Evolutionary conservation across 2,113 vertebrate genomes (phyloP).

Genomic region (Zeus faber): DNA sequence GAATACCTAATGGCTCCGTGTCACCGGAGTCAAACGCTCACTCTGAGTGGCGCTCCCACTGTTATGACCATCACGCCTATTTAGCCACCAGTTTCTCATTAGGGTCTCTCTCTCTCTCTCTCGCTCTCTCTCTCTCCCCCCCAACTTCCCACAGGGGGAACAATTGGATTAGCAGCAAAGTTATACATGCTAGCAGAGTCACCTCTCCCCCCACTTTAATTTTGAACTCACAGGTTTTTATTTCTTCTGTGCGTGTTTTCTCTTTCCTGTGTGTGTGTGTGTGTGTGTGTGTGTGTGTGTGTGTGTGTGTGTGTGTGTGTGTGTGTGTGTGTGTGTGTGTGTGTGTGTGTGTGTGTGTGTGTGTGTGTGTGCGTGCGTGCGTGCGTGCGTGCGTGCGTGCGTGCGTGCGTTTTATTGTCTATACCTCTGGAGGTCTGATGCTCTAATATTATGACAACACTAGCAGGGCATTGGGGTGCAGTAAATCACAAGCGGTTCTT

Average conservation of each 20-base stretch:
- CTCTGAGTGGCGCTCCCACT: constrained; percentile 51
- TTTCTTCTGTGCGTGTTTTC: too few species aligned
- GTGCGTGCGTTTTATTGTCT: constrained; percentile 31
- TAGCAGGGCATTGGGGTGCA: constrained; percentile 14
- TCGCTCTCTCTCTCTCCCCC: not conserved
- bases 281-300: not conserved
- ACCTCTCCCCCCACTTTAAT: constrained; percentile 5
- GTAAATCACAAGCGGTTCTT: constrained; percentile 23
- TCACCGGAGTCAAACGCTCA: constrained; percentile 62
- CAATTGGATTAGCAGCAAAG: constrained; percentile 52
- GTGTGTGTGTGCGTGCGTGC: constrained; percentile 13
- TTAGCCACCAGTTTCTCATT: constrained; percentile 63
- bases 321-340: not conserved
- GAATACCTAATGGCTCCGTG: constrained; percentile 64
- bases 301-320: constrained; percentile 15
- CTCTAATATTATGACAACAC: constrained; percentile 35
- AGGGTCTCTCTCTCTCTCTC: constrained; percentile 23
- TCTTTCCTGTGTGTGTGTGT: constrained; percentile 9
- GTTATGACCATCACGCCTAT: constrained; percentile 62
- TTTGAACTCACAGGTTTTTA: constrained; percentile 21
- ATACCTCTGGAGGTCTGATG: constrained; percentile 13
- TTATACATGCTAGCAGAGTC: constrained; percentile 27
- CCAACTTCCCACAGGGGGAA: constrained; percentile 34
- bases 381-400: too few species aligned
- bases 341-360: not conserved